Percentiles rank a stretch among this genome's conserved stretches.
These are phyloP conservation scores for Oikopleura vanhoeffeni DNA, from an alignment of 23 tunicate genomes.

Conservation along the genomic window DNA sequence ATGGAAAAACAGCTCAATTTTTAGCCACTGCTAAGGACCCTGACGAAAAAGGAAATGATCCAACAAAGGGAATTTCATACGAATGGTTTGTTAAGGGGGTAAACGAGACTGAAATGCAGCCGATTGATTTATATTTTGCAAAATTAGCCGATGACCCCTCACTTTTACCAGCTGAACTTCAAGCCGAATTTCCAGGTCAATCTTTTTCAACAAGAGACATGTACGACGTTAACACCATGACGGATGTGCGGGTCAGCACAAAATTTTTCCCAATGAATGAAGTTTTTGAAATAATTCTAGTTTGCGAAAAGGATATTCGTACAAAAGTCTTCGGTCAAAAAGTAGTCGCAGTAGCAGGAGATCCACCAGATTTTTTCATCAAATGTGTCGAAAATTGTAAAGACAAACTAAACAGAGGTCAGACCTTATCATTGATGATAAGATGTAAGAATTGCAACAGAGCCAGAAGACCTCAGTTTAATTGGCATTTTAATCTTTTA, in stretches of 20 bases:
- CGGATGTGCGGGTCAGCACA: constrained; percentile 38
- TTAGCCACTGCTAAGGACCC: background rate
- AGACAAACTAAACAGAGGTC: constrained; percentile 54
- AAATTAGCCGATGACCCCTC: background rate
- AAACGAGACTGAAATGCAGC: background rate
- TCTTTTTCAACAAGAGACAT: too few relatives aligned
- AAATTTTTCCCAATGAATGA: constrained; percentile 42
- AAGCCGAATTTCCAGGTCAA: too few relatives aligned
- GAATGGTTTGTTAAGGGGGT: background rate
- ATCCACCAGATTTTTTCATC: constrained; percentile 83
- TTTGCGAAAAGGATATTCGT: constrained; percentile 37
- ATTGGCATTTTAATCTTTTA: background rate
- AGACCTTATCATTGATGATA: constrained; percentile 33
- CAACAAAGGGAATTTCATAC: background rate
- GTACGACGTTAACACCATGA: background rate
- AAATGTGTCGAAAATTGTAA: constrained; percentile 79
- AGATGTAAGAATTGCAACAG: background rate
- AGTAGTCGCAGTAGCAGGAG: constrained; percentile 68
- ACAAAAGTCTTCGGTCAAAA: constrained; percentile 31
- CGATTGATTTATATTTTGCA: background rate
- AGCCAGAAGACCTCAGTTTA: background rate
- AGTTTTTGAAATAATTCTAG: constrained; percentile 31
- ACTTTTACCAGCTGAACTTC: background rate
- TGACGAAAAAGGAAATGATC: background rate
- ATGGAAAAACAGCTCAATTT: background rate